Percentiles rank a stretch among this genome's conserved stretches.
phyloP scores from a whole-genome alignment of 2,888 invertebrate species.

The Parthenolecanium corni region DNA sequence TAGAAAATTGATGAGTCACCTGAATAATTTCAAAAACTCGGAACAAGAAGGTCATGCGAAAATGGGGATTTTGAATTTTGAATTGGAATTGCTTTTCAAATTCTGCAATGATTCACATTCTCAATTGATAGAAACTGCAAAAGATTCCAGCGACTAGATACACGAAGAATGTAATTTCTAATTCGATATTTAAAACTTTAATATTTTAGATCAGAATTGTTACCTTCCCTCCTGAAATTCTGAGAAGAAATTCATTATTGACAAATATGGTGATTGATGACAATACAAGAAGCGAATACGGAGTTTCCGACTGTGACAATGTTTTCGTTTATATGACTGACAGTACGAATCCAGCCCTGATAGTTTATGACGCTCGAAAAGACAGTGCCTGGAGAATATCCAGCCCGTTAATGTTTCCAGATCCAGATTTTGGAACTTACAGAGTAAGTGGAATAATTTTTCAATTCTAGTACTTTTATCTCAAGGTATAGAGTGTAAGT shows the following conservation, averaged over 20 bases:
- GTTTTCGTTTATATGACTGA: slow-evolving; percentile 70
- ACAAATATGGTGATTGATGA: slow-evolving; percentile 65
- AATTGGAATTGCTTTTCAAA: too few relatives aligned
- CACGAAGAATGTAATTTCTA: too few relatives aligned
- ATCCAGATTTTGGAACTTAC: slow-evolving; percentile 62
- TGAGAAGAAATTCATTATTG: slow-evolving; percentile 61
- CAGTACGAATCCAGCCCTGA: slow-evolving; percentile 58
- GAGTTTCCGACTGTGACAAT: slow-evolving; percentile 52
- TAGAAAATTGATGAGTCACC: too few relatives aligned
- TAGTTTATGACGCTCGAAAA: slow-evolving; percentile 55
- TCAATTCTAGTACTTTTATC: too few relatives aligned
- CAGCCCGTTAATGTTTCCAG: slow-evolving; percentile 74
- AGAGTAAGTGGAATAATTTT: slow-evolving; percentile 13
- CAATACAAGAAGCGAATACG: slow-evolving; percentile 46
- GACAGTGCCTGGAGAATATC: slow-evolving; percentile 69
- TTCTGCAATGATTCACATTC: too few relatives aligned
- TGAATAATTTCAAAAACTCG: too few relatives aligned
- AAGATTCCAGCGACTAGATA: too few relatives aligned
- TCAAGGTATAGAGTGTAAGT: too few relatives aligned
- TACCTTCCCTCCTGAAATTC: slow-evolving; percentile 54
- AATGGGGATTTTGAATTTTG: too few relatives aligned
- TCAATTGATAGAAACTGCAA: too few relatives aligned
- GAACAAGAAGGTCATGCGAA: too few relatives aligned
- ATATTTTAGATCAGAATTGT: slow-evolving; percentile 44
- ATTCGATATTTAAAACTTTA: too few relatives aligned